Conservation (phyloP, 2,888 invertebrate genomes). For the Silvanus unidentatus region DNA sequence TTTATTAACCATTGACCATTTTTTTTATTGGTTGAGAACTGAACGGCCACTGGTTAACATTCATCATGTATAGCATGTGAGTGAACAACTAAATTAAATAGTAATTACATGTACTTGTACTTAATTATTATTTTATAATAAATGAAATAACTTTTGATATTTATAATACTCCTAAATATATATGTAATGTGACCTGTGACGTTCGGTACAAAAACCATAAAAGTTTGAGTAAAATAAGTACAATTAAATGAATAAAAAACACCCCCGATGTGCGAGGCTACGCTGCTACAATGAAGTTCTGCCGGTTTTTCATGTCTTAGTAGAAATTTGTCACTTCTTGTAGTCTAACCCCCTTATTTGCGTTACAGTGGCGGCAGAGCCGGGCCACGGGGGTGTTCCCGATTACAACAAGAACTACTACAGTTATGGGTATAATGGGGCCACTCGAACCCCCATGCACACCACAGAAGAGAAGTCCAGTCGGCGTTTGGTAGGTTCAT, state of each 20-base stretch:
- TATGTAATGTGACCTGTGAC: slow-evolving; percentile 5
- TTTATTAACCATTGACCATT: slow-evolving; percentile 7
- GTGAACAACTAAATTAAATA: too few relatives aligned
- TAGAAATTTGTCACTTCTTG: background rate
- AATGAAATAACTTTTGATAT: too few relatives aligned
- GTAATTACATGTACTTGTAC: too few relatives aligned
- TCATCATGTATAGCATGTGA: slow-evolving; percentile 1
- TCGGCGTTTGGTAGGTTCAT: slow-evolving; percentile 64
- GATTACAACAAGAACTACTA: slow-evolving; percentile 83
- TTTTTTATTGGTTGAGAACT: slow-evolving; percentile 22
- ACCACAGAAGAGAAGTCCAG: slow-evolving; percentile 58
- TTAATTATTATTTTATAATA: too few relatives aligned
- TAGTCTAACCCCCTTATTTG: slow-evolving; percentile 30
- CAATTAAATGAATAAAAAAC: slow-evolving; percentile 27
- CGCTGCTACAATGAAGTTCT: slow-evolving; percentile 38
- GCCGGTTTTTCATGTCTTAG: slow-evolving; percentile 23
- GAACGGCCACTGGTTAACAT: slow-evolving; percentile 20
- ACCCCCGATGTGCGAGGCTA: slow-evolving; percentile 47
- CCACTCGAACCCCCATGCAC: slow-evolving; percentile 51
- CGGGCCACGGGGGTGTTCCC: slow-evolving; percentile 70
- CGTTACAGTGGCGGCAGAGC: slow-evolving; percentile 76
- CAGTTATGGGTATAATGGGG: slow-evolving; percentile 63
- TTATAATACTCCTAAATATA: too few relatives aligned
- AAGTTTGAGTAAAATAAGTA: slow-evolving; percentile 8
- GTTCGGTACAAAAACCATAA: slow-evolving; percentile 19